These are phyloP conservation scores for Campodea augens DNA, from an alignment of 1,140 invertebrate genomes.

Conservation along the genomic window DNA sequence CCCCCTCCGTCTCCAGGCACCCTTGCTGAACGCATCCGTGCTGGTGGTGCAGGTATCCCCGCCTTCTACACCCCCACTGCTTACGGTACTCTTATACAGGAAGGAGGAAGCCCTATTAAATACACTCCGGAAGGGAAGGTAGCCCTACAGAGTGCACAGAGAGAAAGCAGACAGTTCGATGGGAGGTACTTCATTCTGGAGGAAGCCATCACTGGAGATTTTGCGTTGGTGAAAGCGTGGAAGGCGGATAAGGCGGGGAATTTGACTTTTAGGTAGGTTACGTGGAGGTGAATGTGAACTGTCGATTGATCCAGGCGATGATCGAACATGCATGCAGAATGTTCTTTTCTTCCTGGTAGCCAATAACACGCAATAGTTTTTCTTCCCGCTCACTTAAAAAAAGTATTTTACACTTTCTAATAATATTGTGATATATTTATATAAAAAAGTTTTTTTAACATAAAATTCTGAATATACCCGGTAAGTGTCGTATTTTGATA, in stretches of 20 bases:
- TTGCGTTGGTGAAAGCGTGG: conserved; percentile 89
- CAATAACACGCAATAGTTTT: too few relatives aligned
- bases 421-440: too few relatives aligned
- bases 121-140: conserved; percentile 43
- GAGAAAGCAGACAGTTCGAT: conserved; percentile 49
- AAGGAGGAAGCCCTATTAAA: conserved; percentile 85
- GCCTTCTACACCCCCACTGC: too few relatives aligned
- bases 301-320: too few relatives aligned
- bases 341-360: too few relatives aligned
- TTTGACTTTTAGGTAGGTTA: conserved; percentile 62
- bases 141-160: conserved; percentile 32
- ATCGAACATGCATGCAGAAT: too few relatives aligned
- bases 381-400: too few relatives aligned
- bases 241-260: conserved; percentile 90
- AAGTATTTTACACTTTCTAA: too few relatives aligned
- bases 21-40: conserved; percentile 76
- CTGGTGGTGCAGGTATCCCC: conserved; percentile 93
- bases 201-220: conserved; percentile 88
- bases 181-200: conserved; percentile 84
- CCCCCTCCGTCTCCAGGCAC: conserved; percentile 65
- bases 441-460: too few relatives aligned
- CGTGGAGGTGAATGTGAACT: not conserved
- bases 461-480: too few relatives aligned
- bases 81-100: conserved; percentile 84
- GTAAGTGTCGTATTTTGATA: too few relatives aligned